A percentile compares a stretch with the other conserved stretches of the same genome.
These are phyloP conservation scores for Idaea biselata DNA, from an alignment of 2,888 invertebrate genomes.

Conservation along the genomic window DNA sequence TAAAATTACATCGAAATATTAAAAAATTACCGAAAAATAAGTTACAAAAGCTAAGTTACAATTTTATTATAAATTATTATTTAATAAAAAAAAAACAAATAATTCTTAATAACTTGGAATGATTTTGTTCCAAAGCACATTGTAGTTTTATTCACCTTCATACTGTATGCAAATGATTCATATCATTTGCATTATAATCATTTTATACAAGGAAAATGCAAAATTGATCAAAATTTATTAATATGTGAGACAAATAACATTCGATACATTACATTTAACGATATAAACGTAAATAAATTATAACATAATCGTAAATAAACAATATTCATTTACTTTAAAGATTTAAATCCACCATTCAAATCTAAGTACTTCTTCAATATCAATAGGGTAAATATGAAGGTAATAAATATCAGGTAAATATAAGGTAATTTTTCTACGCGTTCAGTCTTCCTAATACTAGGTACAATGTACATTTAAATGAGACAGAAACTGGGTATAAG, in stretches of 20 bases:
- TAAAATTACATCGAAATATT: neutral
- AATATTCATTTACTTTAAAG: too few species aligned
- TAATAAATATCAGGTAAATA: constrained; percentile 26
- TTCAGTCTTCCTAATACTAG: constrained; percentile 64
- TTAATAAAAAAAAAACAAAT: neutral
- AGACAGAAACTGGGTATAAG: neutral
- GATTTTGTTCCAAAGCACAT: too few species aligned
- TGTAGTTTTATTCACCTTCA: too few species aligned
- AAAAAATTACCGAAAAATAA: neutral
- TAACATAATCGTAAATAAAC: too few species aligned
- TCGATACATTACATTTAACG: too few species aligned
- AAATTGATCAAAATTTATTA: too few species aligned
- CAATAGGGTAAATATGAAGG: constrained; percentile 39
- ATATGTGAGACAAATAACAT: too few species aligned
- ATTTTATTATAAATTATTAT: neutral
- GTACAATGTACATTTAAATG: constrained; percentile 31
- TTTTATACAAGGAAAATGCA: too few species aligned
- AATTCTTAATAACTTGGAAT: neutral
- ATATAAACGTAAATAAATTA: too few species aligned
- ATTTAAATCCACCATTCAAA: neutral
- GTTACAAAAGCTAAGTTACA: neutral
- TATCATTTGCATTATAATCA: too few species aligned
- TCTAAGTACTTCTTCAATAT: constrained; percentile 65
- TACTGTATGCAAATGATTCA: too few species aligned
- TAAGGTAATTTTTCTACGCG: constrained; percentile 24